A percentile compares a stretch with the other conserved stretches of the same genome.
These are phyloP conservation scores for Exaiptasia diaphana DNA, from an alignment of 64 coral and sea anemone genomes.

Conservation along the genomic window DNA sequence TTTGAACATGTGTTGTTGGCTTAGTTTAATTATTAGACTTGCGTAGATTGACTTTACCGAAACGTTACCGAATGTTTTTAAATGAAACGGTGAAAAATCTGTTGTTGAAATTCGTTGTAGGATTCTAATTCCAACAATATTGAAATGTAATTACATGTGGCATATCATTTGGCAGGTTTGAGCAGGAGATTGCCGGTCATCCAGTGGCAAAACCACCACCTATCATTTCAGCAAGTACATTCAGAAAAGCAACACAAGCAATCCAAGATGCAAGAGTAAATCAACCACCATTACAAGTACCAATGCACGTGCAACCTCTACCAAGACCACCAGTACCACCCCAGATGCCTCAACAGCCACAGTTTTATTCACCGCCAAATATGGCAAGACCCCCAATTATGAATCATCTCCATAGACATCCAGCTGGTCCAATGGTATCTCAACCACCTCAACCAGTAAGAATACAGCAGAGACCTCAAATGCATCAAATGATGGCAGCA, in stretches of 20 bases:
- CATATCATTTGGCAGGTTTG: slow-evolving; percentile 93
- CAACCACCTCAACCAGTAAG: slow-evolving; percentile 9
- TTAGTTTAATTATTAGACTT: not conserved
- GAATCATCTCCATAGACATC: slow-evolving; percentile 38
- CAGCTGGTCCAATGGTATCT: slow-evolving; percentile 26
- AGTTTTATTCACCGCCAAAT: not conserved
- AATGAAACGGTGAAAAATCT: not conserved
- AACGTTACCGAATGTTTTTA: not conserved
- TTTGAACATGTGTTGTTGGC: not conserved
- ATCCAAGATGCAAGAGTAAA: slow-evolving; percentile 68
- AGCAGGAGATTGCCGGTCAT: slow-evolving; percentile 89
- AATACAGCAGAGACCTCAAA: not conserved
- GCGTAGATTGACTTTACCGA: not conserved
- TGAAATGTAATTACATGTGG: too few species aligned
- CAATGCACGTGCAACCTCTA: not conserved
- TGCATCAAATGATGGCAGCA: not conserved
- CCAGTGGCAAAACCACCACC: slow-evolving; percentile 63
- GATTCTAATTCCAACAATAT: not conserved
- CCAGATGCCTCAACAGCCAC: not conserved
- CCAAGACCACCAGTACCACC: slow-evolving; percentile 5
- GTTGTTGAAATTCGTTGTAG: not conserved
- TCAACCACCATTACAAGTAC: slow-evolving; percentile 31
- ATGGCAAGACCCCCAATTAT: not conserved
- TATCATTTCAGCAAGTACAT: slow-evolving; percentile 80
- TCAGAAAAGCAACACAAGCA: slow-evolving; percentile 77